Base-by-base conservation (phyloP, 2,888 invertebrate species). In the Ceramica pisi region DNA sequence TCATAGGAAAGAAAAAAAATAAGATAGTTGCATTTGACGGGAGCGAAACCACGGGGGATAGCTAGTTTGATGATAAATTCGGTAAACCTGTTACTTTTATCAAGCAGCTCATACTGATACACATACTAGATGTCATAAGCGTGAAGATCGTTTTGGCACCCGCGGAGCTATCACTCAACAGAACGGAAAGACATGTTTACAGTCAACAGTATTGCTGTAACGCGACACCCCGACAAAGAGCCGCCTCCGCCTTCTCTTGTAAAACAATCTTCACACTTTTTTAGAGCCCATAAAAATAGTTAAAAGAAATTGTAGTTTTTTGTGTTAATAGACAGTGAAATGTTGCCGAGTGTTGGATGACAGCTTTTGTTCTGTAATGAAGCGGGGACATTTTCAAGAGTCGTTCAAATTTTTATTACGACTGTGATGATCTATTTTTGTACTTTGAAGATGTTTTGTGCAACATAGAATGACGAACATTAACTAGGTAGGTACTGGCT, bases 341-440 rank as follows among this genome's bases (percentile, higher is more conserved):
- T 95, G 96, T 96, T 94, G 92, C 96, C 93, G 95, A 94, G 93
- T 93, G 93, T 93, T 94, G 87, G 93, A 92, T 95, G 95, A 95
- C 95, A 94, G 95, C 95, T 95, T 96, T 95, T 96, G 95, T 95
- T 95, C 94, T 94, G 92, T 94, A 94, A 94, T 93, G 94, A 94
- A 94, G 90, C 92, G 92, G 94, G 91, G 94, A 95, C 94, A 93
- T 90, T 93, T 93, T 92, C 91, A 93, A 91, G 89, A 90, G 90
- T 91, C 91, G 85, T 92, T 93, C 87, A 87, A 88, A 87, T 89
- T 91, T 94, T 94, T 95, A 94, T 95, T 93, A 88, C 91, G 83
- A 80, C 87, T 86, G 88, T 86, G 89, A 86, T 89, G 91, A 88
- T 93, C 95, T 95, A 95, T 95, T 95, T 95, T 90, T 89, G 91